A percentile compares a stretch with the other conserved stretches of the same genome.
phyloP scores from a whole-genome alignment of 1,140 invertebrate genomes.

The Drosophila sproati region DNA sequence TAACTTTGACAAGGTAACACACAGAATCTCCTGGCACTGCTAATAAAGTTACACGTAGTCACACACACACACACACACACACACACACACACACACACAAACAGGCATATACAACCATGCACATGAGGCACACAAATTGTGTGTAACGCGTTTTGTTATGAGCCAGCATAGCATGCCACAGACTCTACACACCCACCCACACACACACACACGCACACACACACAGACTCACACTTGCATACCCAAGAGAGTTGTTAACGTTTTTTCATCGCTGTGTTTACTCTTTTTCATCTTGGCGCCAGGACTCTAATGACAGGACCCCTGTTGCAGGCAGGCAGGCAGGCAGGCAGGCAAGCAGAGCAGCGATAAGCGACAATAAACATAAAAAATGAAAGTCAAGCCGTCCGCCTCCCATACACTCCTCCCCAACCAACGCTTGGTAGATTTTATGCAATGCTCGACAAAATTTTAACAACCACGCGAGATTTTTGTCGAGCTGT shows the following conservation, averaged over 20 bases:
- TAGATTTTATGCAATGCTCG: constrained; percentile 57
- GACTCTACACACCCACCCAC: constrained; percentile 11
- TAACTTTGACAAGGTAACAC: constrained; percentile 77
- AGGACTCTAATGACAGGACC: constrained; percentile 72
- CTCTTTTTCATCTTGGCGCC: constrained; percentile 78
- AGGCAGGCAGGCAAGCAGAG: constrained; percentile 8
- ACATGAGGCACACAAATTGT: constrained; percentile 11
- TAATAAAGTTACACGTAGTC: constrained; percentile 52
- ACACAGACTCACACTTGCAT: constrained; percentile 3
- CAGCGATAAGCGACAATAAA: constrained; percentile 78
- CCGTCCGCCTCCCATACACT: not conserved
- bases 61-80: constrained; percentile 26
- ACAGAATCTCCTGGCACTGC: constrained; percentile 43
- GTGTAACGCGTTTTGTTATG: constrained; percentile 29
- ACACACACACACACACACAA: constrained; percentile 8
- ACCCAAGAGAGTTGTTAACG: constrained; percentile 81
- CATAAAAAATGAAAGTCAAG: constrained; percentile 76
- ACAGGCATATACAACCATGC: not conserved
- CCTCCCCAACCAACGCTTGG: not conserved
- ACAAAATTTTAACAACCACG: constrained; percentile 63
- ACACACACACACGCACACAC: constrained; percentile 28
- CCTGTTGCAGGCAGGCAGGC: constrained; percentile 26
- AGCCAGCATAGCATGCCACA: constrained; percentile 5
- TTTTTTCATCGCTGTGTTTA: constrained; percentile 79
- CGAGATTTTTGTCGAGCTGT: constrained; percentile 66